Base-by-base conservation (phyloP, 2,888 invertebrate genomes). In the Orchesella flavescens region DNA sequence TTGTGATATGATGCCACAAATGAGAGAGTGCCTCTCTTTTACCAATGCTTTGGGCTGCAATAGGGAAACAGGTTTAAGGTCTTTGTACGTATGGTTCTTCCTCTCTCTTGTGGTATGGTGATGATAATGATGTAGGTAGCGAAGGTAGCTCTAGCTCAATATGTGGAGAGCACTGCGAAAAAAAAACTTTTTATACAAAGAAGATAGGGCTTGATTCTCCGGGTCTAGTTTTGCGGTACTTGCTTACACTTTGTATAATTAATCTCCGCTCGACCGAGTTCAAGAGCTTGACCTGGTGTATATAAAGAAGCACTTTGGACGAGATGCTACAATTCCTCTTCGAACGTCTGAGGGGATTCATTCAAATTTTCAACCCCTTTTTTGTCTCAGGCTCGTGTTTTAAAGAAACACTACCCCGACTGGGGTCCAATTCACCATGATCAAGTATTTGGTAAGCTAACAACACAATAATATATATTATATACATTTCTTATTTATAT, bases 401-500 rank as follows among this genome's bases (percentile, higher is more conserved):
- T 34, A 34, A 66, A 80, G 69, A 73, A 80, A 85, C 79, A 66
- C 79, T 73, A 84, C 85, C 87, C 88, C 88, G 78, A 72, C 69
- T 83, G 88, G 88, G 86, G 80, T 80, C 71, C 79, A 83, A 73
- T 80, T 84, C 84, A 86, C 66, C 84, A 87, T 87, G 86, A 87
- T 87, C 83, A 88, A 88, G 82, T 87, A 88, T 88, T 78, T 88
- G 88, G 88, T 88, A 88, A 88, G 88, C 69, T 76, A 76, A 82
- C 61, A 53, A 34, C n/a, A 44, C 17, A 13, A 2, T 53, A 2
- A 5, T 59, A 57, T 59, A 9, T 59, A 9, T 46, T 15, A 49
- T 46, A 17, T 73, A n/a, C 19, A 55, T 57, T 13, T 53, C 57
- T 59, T 66, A 49, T 73, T 57, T 57, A 19, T 72, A 24, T 69